Evolutionary conservation across 37 sponge, comb jelly and placozoan genomes (phyloP), one percentile per base, ranked within the genome.

Genomic region (Cliona cf. orientalis): DNA sequence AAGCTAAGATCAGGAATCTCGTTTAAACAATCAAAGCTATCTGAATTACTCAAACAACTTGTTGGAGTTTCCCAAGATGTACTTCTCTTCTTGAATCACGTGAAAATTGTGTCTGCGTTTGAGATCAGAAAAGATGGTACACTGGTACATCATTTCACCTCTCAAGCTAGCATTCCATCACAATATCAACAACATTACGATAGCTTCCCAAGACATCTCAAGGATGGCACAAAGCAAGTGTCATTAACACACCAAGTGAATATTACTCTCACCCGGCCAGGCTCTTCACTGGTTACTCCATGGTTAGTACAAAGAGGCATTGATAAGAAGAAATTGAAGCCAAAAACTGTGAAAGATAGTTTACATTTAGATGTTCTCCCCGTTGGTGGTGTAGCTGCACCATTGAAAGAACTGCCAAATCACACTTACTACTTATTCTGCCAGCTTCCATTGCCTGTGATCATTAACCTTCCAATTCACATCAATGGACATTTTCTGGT

Each of bases 401-500:
- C 23, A 29, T 11, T 79, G 0, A n/a, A n/a, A n/a, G 36, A 28
- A 11, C 17, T n/a, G 26, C 5, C 19, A 12, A 0, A 39, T 22
- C 22, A 26, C 37, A 7, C 71, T 6, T 65, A 53, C 41, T 0
- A 25, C 19, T 32, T 83, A 25, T 91, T 79, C 57, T 83, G 86
- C 73, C 78, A 46, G 42, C 36, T 91, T 3, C 92, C 92, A 57
- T 39, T 91, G 38, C 83, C 83, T 40, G 17, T 81, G 25, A 17
- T 1, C n/a, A 80, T 58, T 32, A 23, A 66, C 22, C 46, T 92
- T 32, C 92, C 92, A 31, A 88, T 92, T 62, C 88, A 87, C 70
- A 35, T 92, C 38, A 87, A 92, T 83, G 92, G 88, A 4, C 84
- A 87, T 36, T 92, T 92, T 58, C 42, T 74, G 46, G 70, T 92